Percentiles rank a stretch among this genome's conserved stretches.
These are phyloP conservation scores for Cephonodes hylas DNA, from an alignment of 2,888 invertebrate genomes.

Conservation along the genomic window DNA sequence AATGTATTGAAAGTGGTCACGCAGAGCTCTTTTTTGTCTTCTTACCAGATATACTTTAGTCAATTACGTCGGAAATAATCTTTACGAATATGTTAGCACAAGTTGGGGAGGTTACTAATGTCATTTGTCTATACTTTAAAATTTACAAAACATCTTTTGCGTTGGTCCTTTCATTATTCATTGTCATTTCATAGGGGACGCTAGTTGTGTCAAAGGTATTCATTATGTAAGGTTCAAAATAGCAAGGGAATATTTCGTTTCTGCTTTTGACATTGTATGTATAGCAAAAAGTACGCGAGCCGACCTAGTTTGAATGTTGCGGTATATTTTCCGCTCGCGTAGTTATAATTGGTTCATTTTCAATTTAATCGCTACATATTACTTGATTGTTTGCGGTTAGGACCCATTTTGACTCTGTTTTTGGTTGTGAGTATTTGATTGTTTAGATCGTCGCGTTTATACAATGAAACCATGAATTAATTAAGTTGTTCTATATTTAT, in stretches of 20 bases:
- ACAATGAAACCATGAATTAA: too few species aligned
- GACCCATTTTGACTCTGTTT: background rate
- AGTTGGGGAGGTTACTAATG: background rate
- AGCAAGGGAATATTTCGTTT: background rate
- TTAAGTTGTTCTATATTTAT: background rate
- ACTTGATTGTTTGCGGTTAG: constrained; percentile 3
- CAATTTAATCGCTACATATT: constrained; percentile 3
- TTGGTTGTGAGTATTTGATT: background rate
- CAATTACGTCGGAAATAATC: background rate
- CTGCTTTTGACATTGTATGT: background rate
- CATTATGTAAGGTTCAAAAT: background rate
- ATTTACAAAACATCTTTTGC: background rate
- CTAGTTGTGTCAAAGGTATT: background rate
- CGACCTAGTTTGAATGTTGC: constrained; percentile 6
- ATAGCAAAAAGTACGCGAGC: background rate
- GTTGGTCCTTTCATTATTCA: background rate
- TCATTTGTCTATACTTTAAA: background rate
- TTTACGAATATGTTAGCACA: background rate
- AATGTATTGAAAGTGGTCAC: constrained; percentile 66
- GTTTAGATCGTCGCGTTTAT: background rate
- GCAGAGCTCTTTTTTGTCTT: constrained; percentile 21
- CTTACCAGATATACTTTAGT: background rate
- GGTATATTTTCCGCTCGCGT: background rate
- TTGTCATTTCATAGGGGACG: background rate
- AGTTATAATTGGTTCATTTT: constrained; percentile 6